Conservation (phyloP, 2,797 vertebrate species). For the Hypotaenidia okinawae region DNA sequence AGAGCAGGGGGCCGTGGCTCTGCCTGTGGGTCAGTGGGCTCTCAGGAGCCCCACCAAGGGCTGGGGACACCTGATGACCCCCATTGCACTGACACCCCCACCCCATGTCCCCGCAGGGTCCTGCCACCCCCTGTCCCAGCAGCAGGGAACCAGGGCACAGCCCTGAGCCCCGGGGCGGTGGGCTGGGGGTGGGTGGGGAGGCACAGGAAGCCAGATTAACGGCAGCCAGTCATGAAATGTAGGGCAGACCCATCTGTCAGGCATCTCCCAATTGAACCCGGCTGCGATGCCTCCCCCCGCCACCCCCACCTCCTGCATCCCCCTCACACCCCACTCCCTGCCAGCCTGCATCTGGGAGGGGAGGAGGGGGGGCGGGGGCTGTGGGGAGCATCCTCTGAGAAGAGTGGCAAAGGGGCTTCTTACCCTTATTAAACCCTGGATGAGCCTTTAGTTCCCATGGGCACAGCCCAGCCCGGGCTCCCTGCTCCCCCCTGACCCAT, state of each 20-base stretch:
- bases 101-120: neutral
- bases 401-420: neutral
- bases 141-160: neutral
- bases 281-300: neutral
- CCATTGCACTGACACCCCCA: rapidly evolving
- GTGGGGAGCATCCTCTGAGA: neutral
- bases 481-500: rapidly evolving
- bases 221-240: conserved; percentile 34
- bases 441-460: neutral
- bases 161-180: neutral
- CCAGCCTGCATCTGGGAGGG: neutral
- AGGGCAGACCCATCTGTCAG: conserved; percentile 64
- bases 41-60: neutral
- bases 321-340: neutral
- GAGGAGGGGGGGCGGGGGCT: neutral
- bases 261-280: neutral
- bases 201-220: conserved; percentile 45
- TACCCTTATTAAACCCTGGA: neutral
- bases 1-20: neutral
- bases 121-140: rapidly evolving
- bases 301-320: neutral
- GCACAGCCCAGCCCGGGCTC: neutral
- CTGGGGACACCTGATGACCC: neutral
- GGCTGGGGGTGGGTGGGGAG: neutral
- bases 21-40: rapidly evolving